Conservation (phyloP, 1,140 invertebrate genomes). For the Heterodera carotae region DNA sequence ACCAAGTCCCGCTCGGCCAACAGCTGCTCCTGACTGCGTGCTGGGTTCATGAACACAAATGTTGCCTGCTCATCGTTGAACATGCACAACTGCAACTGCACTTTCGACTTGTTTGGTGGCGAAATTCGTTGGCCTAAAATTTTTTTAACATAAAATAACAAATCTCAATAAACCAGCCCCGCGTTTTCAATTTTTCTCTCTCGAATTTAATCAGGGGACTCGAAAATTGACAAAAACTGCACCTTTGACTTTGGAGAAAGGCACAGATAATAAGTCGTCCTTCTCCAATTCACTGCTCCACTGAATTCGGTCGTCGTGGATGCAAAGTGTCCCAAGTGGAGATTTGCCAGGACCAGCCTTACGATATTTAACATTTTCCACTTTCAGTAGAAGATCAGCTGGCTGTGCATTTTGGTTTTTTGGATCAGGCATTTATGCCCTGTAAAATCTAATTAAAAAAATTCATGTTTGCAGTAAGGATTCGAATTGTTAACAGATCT, state of each 20-base stretch:
- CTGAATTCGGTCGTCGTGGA: conserved; percentile 51
- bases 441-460: no score
- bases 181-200: no score
- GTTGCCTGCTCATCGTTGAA: conserved; percentile 86
- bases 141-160: no score
- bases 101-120: conserved; percentile 93
- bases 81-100: conserved; percentile 95
- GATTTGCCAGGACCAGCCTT: conserved; percentile 60
- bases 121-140: conserved; percentile 91
- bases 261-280: conserved; percentile 42
- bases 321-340: conserved; percentile 51
- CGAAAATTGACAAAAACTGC: no score
- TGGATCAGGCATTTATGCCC: neutral
- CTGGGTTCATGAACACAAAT: conserved; percentile 93
- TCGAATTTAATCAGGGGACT: no score
- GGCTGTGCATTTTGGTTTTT: neutral
- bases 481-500: no score
- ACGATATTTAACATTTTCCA: conserved; percentile 59
- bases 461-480: no score
- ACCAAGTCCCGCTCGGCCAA: conserved; percentile 86
- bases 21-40: conserved; percentile 77
- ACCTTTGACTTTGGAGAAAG: conserved; percentile 51
- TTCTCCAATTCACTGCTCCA: conserved; percentile 32
- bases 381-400: conserved; percentile 35
- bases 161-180: no score